These are phyloP conservation scores for Tigriopus californicus DNA, from an alignment of 2,888 invertebrate species.

Conservation along the genomic window DNA sequence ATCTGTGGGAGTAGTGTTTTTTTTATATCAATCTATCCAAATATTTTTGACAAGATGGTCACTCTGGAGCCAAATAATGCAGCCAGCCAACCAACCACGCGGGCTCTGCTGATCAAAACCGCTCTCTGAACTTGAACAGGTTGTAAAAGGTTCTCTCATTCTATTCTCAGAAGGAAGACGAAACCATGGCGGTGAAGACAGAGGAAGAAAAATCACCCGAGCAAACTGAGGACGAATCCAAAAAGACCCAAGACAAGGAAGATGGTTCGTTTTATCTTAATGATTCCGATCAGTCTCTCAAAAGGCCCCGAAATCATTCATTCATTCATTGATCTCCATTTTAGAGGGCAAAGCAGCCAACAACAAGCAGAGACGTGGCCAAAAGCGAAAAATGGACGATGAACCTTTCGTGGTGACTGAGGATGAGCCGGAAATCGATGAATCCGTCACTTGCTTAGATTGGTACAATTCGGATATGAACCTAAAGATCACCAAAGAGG, in stretches of 20 bases:
- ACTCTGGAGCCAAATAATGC: too few species aligned
- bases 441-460: slow-evolving; percentile 44
- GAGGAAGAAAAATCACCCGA: slow-evolving; percentile 18
- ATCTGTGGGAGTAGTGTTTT: too few species aligned
- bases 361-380: background rate
- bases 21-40: too few species aligned
- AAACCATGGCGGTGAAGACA: slow-evolving; percentile 14
- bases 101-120: too few species aligned
- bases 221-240: background rate
- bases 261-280: too few species aligned
- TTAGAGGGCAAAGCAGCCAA: background rate
- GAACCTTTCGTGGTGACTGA: slow-evolving; percentile 28
- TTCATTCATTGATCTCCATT: background rate
- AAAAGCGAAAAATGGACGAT: slow-evolving; percentile 9
- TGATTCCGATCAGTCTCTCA: slow-evolving; percentile 6
- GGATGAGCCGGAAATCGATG: slow-evolving; percentile 47
- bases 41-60: too few species aligned
- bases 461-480: slow-evolving; percentile 86
- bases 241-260: slow-evolving; percentile 18
- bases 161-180: slow-evolving; percentile 15
- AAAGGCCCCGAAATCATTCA: slow-evolving; percentile 4
- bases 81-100: too few species aligned
- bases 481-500: slow-evolving; percentile 52
- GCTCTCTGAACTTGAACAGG: too few species aligned
- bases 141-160: too few species aligned